Evolutionary conservation across 2,888 invertebrate species (phyloP), one percentile per base, ranked within the genome.

Genomic region (Mythimna loreyi): DNA sequence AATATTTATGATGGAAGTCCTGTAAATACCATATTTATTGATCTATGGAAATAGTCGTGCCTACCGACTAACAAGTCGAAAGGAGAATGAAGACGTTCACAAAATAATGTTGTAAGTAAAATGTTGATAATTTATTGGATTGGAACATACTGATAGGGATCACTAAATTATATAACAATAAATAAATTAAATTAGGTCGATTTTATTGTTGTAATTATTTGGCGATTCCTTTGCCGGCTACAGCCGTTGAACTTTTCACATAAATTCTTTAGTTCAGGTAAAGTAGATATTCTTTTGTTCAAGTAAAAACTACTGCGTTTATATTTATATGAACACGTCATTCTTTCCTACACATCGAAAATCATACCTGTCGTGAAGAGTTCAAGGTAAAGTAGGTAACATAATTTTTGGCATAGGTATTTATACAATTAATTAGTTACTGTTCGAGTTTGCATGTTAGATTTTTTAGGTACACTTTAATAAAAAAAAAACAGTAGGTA

Each of bases 311-410:
- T 65, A 33, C 21, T n/a, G n/a, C 53, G 23, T 62, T 58, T 33
- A 47, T 57, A 63, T 60, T 69, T 75, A 59, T 40, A 43, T 19
- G 11, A 69, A 36, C 58, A 55, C 72, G 63, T 80, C 71, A 80
- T 71, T 62, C 3, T 60, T 56, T 60, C 43, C 23, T 63, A 65
- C 43, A 64, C 43, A 63, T 64, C 65, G 40, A 50, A 71, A 68
- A 68, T 62, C 61, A 57, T 57, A 67, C 67, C 33, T 55, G 63
- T 70, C 66, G 55, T 65, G 56, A 80, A 61, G 73, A 77, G 72
- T 74, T 81, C 73, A 82, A 83, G 83, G 75, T 73, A 57, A 72
- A 49, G 40, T n/a, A n/a, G n/a, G n/a, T 40, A 40, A 40, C 16
- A 40, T 19, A 19, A 50, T 49, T 64, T 28, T 58, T 67, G 25